Evolutionary conservation across 2,113 vertebrate genomes (phyloP).

Genomic region (Phasianus colchicus): DNA sequence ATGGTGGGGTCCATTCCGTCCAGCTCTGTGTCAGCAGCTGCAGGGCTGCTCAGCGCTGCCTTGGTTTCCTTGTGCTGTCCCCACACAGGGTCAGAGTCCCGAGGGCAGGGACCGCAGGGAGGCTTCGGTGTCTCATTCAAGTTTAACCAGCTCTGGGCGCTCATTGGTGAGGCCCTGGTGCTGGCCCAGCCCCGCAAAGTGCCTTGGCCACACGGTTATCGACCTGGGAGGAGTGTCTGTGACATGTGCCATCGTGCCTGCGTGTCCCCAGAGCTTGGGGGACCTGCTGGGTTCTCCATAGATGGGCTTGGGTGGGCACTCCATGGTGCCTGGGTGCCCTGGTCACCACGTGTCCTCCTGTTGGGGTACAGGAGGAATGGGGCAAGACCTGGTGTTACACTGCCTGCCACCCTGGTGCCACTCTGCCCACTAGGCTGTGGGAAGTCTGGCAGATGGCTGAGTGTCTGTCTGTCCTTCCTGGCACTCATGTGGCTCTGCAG

Average conservation of each 20-base stretch:
- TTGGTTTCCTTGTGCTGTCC: background rate
- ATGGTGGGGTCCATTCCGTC: slow-evolving; percentile 29
- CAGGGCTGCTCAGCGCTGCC: background rate
- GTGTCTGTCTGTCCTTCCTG: background rate
- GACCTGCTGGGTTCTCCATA: background rate
- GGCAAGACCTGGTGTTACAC: background rate
- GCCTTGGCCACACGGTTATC: background rate
- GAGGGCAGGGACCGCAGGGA: background rate
- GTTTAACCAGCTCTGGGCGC: background rate
- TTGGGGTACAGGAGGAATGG: rapidly evolving
- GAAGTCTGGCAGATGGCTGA: background rate
- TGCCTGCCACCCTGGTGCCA: background rate
- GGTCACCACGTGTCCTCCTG: background rate
- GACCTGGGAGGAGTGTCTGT: background rate
- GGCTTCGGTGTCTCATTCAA: background rate
- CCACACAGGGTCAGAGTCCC: slow-evolving; percentile 57
- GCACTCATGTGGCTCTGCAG: background rate
- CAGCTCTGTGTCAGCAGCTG: rapidly evolving
- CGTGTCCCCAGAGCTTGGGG: rapidly evolving
- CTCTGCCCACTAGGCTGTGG: rapidly evolving
- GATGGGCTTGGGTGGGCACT: background rate
- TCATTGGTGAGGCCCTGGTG: background rate
- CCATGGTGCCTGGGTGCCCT: background rate
- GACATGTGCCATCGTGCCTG: rapidly evolving
- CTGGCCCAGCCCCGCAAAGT: background rate